These are phyloP conservation scores for Erpornis zantholeuca DNA, from an alignment of 2,113 vertebrate genomes.

Conservation along the genomic window DNA sequence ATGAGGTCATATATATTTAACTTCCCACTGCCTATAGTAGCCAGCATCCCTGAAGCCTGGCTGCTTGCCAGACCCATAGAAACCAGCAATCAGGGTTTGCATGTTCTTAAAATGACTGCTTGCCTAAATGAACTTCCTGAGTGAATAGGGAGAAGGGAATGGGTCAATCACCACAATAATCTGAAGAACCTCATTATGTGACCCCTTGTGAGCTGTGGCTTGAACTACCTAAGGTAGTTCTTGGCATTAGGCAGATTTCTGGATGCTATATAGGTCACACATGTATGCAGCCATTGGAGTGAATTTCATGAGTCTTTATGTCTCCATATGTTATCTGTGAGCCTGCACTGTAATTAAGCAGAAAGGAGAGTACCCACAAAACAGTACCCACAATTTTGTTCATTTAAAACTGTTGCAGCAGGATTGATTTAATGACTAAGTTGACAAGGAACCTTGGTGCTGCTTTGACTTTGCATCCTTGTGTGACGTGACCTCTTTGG, in stretches of 20 bases:
- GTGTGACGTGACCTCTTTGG: neutral
- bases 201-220: slow-evolving; percentile 48
- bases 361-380: neutral
- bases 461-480: neutral
- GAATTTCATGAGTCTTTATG: slow-evolving; percentile 4
- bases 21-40: neutral
- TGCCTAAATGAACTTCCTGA: slow-evolving; percentile 54
- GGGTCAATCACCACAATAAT: slow-evolving; percentile 44
- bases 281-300: neutral
- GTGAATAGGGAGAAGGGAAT: slow-evolving; percentile 13
- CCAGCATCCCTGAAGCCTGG: slow-evolving; percentile 23
- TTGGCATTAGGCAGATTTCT: slow-evolving; percentile 47
- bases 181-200: slow-evolving; percentile 12
- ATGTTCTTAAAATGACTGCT: slow-evolving; percentile 50
- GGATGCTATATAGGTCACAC: slow-evolving; percentile 47
- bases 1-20: neutral
- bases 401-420: neutral
- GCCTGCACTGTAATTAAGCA: slow-evolving; percentile 34
- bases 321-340: neutral
- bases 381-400: neutral
- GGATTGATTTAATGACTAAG: neutral
- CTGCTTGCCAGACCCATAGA: slow-evolving; percentile 25
- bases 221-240: slow-evolving; percentile 45
- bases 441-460: neutral
- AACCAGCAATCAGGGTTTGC: slow-evolving; percentile 12